Conservation (phyloP, 2,113 vertebrate genomes). For the Cheilinus undulatus region DNA sequence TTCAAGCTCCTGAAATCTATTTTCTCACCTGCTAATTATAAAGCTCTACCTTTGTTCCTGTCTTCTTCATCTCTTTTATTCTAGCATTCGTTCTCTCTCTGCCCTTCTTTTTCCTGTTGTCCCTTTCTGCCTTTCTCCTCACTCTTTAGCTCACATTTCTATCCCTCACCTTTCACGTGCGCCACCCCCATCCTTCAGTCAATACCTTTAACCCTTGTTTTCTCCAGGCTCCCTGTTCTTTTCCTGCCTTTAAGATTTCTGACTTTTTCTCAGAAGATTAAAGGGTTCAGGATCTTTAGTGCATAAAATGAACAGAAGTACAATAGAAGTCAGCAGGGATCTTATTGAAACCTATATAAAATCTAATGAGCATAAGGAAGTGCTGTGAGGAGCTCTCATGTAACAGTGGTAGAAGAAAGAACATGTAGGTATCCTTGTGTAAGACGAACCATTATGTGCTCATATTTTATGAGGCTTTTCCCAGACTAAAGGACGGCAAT, state of each 20-base stretch:
- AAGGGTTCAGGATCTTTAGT: slow-evolving; percentile 54
- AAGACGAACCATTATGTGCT: slow-evolving; percentile 29
- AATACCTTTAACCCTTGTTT: slow-evolving; percentile 60
- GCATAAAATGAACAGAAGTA: slow-evolving; percentile 59
- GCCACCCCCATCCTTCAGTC: slow-evolving; percentile 35
- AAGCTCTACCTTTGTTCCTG: slow-evolving; percentile 25
- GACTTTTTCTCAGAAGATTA: slow-evolving; percentile 50
- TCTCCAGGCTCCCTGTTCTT: slow-evolving; percentile 13
- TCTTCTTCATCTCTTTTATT: slow-evolving; percentile 27
- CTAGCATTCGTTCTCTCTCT: slow-evolving; percentile 36
- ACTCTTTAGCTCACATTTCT: slow-evolving; percentile 40
- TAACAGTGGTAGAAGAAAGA: slow-evolving; percentile 16
- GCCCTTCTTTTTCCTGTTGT: slow-evolving; percentile 40
- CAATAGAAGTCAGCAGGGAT: slow-evolving; percentile 26
- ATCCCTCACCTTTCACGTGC: slow-evolving; percentile 44
- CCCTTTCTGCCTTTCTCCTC: slow-evolving; percentile 42
- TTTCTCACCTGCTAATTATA: slow-evolving; percentile 38
- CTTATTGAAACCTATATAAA: slow-evolving; percentile 38
- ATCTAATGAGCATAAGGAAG: slow-evolving; percentile 44
- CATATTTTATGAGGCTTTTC: slow-evolving; percentile 45
- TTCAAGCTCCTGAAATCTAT: slow-evolving; percentile 29
- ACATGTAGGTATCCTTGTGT: not conserved
- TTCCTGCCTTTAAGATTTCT: slow-evolving; percentile 18
- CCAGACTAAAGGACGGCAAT: not conserved
- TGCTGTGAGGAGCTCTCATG: slow-evolving; percentile 3